Percentiles rank a stretch among this genome's conserved stretches.
phyloP scores from a whole-genome alignment of 2,113 vertebrate genomes.

The Saguinus imperator region DNA sequence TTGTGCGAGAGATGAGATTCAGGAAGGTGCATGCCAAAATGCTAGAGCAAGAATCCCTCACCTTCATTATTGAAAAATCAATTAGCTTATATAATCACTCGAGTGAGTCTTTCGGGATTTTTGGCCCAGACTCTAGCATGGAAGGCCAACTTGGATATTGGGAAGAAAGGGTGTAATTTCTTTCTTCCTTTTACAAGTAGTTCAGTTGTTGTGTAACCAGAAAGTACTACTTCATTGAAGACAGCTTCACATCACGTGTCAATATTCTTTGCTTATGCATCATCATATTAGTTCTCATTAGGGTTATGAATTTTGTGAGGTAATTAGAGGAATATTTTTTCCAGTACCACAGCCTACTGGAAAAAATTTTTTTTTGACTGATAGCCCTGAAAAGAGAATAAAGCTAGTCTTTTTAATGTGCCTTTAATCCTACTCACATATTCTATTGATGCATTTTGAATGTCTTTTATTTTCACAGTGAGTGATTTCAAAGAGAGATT shows the following conservation, averaged over 20 bases:
- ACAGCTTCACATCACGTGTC: not conserved
- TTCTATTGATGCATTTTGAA: slow-evolving; percentile 60
- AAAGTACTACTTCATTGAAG: slow-evolving; percentile 27
- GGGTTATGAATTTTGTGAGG: slow-evolving; percentile 11
- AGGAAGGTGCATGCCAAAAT: not conserved
- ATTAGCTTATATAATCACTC: not conserved
- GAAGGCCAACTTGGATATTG: not conserved
- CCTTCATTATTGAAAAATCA: not conserved
- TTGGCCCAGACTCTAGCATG: not conserved
- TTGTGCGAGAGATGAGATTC: not conserved
- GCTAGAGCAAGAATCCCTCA: not conserved
- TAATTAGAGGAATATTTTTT: slow-evolving; percentile 28
- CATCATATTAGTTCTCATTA: slow-evolving; percentile 30
- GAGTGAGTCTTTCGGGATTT: not conserved
- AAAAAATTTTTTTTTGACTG: slow-evolving; percentile 22
- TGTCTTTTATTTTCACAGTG: slow-evolving; percentile 59
- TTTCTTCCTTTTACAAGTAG: slow-evolving; percentile 21
- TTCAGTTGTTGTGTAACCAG: not conserved
- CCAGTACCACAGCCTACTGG: not conserved
- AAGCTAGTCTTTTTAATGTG: slow-evolving; percentile 46
- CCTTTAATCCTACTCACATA: slow-evolving; percentile 57
- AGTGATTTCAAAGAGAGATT: slow-evolving; percentile 64
- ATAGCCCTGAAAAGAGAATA: slow-evolving; percentile 53
- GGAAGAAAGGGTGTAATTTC: not conserved
- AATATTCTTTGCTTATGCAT: slow-evolving; percentile 20